These are phyloP conservation scores for Rhizomys pruinosus DNA, from an alignment of 2,113 vertebrate genomes.

Conservation along the genomic window DNA sequence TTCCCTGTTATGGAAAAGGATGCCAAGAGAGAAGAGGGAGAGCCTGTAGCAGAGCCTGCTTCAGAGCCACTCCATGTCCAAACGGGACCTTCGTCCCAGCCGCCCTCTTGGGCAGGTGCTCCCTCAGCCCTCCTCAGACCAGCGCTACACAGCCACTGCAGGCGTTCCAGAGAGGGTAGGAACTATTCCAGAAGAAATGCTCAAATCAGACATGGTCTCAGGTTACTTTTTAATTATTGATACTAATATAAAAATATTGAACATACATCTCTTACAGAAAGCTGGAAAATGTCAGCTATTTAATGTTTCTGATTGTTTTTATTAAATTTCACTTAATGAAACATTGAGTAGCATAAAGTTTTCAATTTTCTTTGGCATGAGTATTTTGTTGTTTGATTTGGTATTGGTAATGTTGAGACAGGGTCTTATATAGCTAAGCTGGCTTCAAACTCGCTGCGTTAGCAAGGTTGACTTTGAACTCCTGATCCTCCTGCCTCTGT, in stretches of 20 bases:
- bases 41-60: neutral
- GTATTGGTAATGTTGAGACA: neutral
- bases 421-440: neutral
- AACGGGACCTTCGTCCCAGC: neutral
- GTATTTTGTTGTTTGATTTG: neutral
- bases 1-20: neutral
- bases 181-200: neutral
- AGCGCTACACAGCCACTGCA: neutral
- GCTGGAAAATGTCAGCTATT: neutral
- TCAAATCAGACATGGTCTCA: neutral
- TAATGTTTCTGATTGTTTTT: constrained; percentile 48
- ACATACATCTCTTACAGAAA: neutral
- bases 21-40: neutral
- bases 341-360: neutral
- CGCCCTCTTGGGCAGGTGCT: neutral
- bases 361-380: neutral
- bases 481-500: neutral
- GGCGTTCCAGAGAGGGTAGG: neutral
- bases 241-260: neutral
- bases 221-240: neutral
- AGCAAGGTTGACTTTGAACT: neutral
- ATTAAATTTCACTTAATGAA: constrained; percentile 13
- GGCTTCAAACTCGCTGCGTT: neutral
- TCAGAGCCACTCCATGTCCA: fast-evolving
- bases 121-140: neutral